Evolutionary conservation across 2,113 vertebrate genomes (phyloP), one percentile per base, ranked within the genome.

Genomic region (Blennius ocellaris): DNA sequence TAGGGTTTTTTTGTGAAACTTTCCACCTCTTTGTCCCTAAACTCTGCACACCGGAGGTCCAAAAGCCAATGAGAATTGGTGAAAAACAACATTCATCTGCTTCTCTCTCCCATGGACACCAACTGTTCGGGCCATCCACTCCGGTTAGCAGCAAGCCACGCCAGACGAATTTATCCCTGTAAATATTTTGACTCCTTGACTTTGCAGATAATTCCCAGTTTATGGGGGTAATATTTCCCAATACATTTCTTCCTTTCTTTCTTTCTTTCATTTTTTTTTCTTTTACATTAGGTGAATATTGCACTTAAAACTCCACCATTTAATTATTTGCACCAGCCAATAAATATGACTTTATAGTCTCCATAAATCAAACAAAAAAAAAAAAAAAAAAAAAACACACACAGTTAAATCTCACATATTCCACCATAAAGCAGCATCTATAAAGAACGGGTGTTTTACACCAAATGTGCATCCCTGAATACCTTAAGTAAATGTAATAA

Each of bases 401-500:
- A 95, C 94, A 96, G 96, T 98, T 97, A 30, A 97, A 97, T 98
- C 96, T 96, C 95, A 94, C 94, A 96, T 94, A 96, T 97, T 95
- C 95, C 94, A 94, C 96, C 94, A 96, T 97, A 96, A 97, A 96
- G 96, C 95, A 93, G 90, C 94, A 92, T 96, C 95, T 95, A 97
- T 97, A 96, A 98, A 97, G 95, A 95, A 96, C 84, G 76, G 95
- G 95, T 95, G 95, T 96, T 97, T 97, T 96, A 95, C 95, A 95
- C 94, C 95, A 96, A 96, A 97, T 96, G 95, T 95, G 95, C 95
- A 94, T 93, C 85, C 90, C 94, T 93, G 96, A 96, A 96, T 97
- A 97, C 93, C 94, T 95, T 95, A 97, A 97, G 96, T 98, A 98
- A 98, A 96, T 94, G 96, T 96, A 98, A 98, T 99, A 98, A 98